Base-by-base conservation (phyloP, 92 coral and sea anemone species). In the Phenganax stokvisi region DNA sequence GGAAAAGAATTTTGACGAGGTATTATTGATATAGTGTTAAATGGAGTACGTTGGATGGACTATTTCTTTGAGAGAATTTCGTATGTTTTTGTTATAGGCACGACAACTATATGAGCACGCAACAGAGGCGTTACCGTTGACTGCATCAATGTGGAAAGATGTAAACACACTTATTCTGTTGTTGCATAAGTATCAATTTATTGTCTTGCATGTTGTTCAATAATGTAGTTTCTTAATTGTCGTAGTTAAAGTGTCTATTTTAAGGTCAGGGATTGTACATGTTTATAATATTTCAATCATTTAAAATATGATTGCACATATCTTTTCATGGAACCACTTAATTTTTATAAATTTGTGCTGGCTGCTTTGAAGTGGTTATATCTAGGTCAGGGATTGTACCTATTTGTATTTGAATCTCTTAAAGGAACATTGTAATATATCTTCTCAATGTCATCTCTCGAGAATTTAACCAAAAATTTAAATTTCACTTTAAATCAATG, bases 61-160 rank as follows among this genome's bases (percentile, higher is more conserved):
- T 72, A 52, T 70, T 47, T 73, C 10, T 87, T 57, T 79, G 56
- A 81, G 51, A 57, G 7, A 54, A 55, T 79, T 79, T 84, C 86
- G 80, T 57, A 53, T 81, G 28, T 17, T 73, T 64, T 51, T 74
- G 63, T 59, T 85, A 20, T 20, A 94, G 98, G 98, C 98, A 5
- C 94, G 89, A 83, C 92, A 94, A 89, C 65, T 94, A 85, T 94
- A 92, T 85, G 90, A 94, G 71, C 97, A 94, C 81, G 90, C 92
- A 76, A 92, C 98, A 16, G 92, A 87, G 29, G 81, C 76, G 54
- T 80, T 94, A 31, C 97, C 98, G 30, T 86, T 94, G 60, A 92
- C 96, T n/a, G 97, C 98, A 44, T 88, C 97, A 20, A 81, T 94
- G 29, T 94, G 98, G 98, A 94, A 94, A 94, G 98, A 94, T 94